Conservation (phyloP, 1,140 invertebrate genomes). For the Drosophila lini region DNA sequence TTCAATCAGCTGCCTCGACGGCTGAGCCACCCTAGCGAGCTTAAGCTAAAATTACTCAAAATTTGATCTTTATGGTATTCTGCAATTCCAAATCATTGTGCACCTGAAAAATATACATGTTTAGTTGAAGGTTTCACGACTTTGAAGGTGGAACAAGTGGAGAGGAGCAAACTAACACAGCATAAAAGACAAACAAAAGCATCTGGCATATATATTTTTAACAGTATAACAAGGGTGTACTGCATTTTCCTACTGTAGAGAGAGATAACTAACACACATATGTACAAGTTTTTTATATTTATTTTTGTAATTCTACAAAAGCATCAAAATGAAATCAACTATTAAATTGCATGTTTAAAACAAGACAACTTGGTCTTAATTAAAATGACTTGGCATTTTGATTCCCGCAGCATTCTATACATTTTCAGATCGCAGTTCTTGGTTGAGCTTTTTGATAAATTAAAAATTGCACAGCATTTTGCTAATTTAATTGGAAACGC, state of each 20-base stretch:
- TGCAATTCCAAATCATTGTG: slow-evolving; percentile 35
- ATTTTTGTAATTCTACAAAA: slow-evolving; percentile 78
- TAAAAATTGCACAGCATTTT: neutral
- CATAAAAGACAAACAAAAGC: slow-evolving; percentile 55
- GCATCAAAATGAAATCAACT: slow-evolving; percentile 54
- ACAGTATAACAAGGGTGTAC: slow-evolving; percentile 53
- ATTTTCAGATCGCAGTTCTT: slow-evolving; percentile 3
- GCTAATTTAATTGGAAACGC: neutral
- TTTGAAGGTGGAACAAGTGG: slow-evolving; percentile 12
- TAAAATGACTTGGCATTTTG: slow-evolving; percentile 22
- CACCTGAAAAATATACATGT: slow-evolving; percentile 31
- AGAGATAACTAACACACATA: slow-evolving; percentile 70
- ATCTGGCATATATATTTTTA: slow-evolving; percentile 65
- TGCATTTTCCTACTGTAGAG: slow-evolving; percentile 76
- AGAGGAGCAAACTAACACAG: slow-evolving; percentile 24
- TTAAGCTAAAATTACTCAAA: slow-evolving; percentile 34
- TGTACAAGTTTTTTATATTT: slow-evolving; percentile 83
- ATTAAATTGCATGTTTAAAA: slow-evolving; percentile 76
- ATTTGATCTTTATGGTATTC: slow-evolving; percentile 33
- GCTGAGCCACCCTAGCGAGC: slow-evolving; percentile 48
- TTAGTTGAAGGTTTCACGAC: slow-evolving; percentile 29
- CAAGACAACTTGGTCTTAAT: slow-evolving; percentile 6
- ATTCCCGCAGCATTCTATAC: neutral
- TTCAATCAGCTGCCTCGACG: slow-evolving; percentile 39
- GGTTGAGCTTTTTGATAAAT: neutral